Base-by-base conservation (phyloP, 2,797 vertebrate genomes). In the Crocodylus rhombifer region DNA sequence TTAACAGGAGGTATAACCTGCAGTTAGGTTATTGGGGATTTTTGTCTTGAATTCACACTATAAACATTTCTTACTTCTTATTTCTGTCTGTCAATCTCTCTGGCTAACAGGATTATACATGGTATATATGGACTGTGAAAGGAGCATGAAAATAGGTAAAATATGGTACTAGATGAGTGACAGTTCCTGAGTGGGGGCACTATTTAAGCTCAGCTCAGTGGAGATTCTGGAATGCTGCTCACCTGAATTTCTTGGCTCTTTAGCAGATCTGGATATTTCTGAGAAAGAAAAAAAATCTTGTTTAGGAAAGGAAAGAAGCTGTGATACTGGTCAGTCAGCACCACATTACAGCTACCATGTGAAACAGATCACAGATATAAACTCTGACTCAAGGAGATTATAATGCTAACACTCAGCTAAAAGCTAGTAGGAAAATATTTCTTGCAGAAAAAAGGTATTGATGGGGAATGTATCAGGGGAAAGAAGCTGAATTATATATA, bases 121-220 rank as follows among this genome's bases (percentile, higher is more conserved):
- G 82, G 30, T 25, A 30, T 14, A 91, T 76, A n/a, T 25, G 23
- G 11, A 67, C 73, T 86, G 57, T 14, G 17, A 30, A 79, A 85
- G 56, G 5, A 65, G 23, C 33, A 25, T 51, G 57, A 84, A 14
- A 60, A 88, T 80, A 25, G 62, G 58, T 7, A 77, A 25, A n/a
- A 63, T 26, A 25, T 51, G 1, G 0, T 20, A 36, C 16, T 58
- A 56, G 28, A 18, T 56, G 61, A 74, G 55, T 56, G 63, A 5
- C 69, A 64, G 61, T 30, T 28, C 7, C 23, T 73, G 42, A 57
- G 17, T 56, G 69, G 77, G 30, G 55, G 55, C 7, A 73, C 3
- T 58, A 21, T 2, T 5, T 77, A 64, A 57, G 12, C 7, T 69
- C 23, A 84, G n/a, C 0, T 0, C n/a, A 30, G 33, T 13, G 21